Conservation (phyloP, 35 echinoderm and acorn worm species). For the Nesometra sesokonis region DNA sequence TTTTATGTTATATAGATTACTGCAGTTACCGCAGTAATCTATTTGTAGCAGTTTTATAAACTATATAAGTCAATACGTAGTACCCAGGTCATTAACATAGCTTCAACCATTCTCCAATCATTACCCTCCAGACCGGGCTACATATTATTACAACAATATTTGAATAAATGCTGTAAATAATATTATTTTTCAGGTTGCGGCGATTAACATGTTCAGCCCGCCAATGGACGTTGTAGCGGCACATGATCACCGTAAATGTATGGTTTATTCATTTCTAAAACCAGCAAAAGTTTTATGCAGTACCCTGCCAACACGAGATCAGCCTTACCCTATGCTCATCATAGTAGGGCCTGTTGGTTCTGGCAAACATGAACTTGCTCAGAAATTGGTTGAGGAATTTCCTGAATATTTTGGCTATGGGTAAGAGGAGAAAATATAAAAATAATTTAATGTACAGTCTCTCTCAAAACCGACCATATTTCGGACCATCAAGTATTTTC, state of each 20-base stretch:
- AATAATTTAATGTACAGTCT: too few species aligned
- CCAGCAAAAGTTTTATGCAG: conserved; percentile 55
- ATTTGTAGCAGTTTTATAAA: too few species aligned
- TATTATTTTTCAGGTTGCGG: conserved; percentile 34
- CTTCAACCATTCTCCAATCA: too few species aligned
- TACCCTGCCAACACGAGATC: conserved; percentile 77
- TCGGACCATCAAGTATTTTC: too few species aligned
- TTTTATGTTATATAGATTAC: too few species aligned
- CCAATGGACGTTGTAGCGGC: conserved; percentile 80
- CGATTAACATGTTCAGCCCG: conserved; percentile 74
- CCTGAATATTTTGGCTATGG: conserved; percentile 83
- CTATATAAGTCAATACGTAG: too few species aligned
- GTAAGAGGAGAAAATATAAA: conserved; percentile 57
- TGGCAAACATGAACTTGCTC: conserved; percentile 60
- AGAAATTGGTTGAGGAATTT: conserved; percentile 72
- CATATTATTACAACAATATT: too few species aligned
- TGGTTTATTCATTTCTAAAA: conserved; percentile 62
- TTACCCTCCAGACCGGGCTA: too few species aligned
- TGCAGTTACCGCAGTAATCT: too few species aligned
- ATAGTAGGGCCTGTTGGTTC: conserved; percentile 69
- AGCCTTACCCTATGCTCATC: conserved; percentile 82
- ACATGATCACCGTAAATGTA: conserved; percentile 59
- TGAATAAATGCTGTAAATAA: too few species aligned
- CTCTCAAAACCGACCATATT: too few species aligned
- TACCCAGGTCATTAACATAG: too few species aligned